Base-by-base conservation (phyloP, 2,113 vertebrate species). In the Theristicus caerulescens region DNA sequence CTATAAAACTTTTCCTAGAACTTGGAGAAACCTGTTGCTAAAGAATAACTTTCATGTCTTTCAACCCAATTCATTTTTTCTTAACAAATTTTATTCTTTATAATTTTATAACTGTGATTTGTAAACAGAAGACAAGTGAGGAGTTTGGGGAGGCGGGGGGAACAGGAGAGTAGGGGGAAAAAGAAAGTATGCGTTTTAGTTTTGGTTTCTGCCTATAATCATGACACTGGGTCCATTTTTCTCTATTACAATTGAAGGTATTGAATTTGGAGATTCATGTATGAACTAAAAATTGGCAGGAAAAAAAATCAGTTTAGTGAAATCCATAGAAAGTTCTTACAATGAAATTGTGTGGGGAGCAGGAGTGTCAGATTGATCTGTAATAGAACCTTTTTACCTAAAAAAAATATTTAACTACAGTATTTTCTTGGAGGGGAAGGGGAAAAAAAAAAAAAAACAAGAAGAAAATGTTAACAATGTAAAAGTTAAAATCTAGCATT, bases 211-310 rank as follows among this genome's bases (percentile, higher is more conserved):
- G 29, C 47, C 52, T 94, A 12, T 55, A 67, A 67, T 66, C 29
- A 10, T 65, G 57, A 57, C 21, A 36, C 6, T 44, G 19, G 16
- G 44, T 72, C 52, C 27, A 1, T 87, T 87, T 92, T 82, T 89
- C 61, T 32, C 40, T 31, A 2, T 32, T 52, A 40, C 10, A 59
- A 27, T 69, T 21, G 46, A 44, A 82, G 18, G 38, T 40, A 93
- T 91, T 96, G 77, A 93, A 76, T 94, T 95, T 93, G 78, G 77
- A 96, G 61, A 89, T 55, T 91, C 65, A 54, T 72, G 73, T 66
- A 62, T 90, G 78, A 91, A 87, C 36, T 64, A 55, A 91, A 94
- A 84, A 55, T 32, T 89, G 70, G 11, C 57, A 61, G 59, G 21
- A 20, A 22, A 57, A 83, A 77, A 40, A 29, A 26, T 32, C 38